Evolutionary conservation across 2,888 invertebrate species (phyloP).

Genomic region (Macrophya alboannulata): DNA sequence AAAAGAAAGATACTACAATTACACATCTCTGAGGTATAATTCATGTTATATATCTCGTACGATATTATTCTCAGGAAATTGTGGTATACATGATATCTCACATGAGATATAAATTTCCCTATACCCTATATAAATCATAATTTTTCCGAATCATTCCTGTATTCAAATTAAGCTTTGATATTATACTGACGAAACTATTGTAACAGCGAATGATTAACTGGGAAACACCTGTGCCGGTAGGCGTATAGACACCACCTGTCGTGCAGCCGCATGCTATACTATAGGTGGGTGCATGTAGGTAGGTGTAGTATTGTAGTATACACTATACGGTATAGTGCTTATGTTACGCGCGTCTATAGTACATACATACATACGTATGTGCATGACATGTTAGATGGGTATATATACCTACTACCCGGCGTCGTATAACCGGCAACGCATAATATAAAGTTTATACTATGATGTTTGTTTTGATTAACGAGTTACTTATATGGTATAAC

Average conservation of each 20-base stretch:
- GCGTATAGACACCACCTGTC: conserved; percentile 26
- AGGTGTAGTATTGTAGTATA: neutral
- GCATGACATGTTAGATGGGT: neutral
- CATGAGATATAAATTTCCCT: neutral
- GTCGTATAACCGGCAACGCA: neutral
- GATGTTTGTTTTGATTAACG: conserved; percentile 44
- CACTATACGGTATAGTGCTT: neutral
- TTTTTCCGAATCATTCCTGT: neutral
- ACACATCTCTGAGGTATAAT: neutral
- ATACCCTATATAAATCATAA: neutral
- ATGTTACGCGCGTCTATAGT: neutral
- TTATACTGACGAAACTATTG: neutral
- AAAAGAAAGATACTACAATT: neutral
- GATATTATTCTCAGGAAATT: neutral
- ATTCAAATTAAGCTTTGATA: neutral
- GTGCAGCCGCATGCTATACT: neutral
- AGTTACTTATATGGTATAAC: neutral
- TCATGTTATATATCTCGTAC: neutral
- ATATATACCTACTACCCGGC: neutral
- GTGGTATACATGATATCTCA: neutral
- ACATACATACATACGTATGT: neutral
- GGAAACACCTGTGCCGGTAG: conserved; percentile 35
- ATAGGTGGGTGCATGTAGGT: neutral
- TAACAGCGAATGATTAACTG: conserved; percentile 21
- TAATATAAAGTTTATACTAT: conserved; percentile 7